Evolutionary conservation across 2,888 invertebrate genomes (phyloP).

Genomic region (Antheraea assamensis): DNA sequence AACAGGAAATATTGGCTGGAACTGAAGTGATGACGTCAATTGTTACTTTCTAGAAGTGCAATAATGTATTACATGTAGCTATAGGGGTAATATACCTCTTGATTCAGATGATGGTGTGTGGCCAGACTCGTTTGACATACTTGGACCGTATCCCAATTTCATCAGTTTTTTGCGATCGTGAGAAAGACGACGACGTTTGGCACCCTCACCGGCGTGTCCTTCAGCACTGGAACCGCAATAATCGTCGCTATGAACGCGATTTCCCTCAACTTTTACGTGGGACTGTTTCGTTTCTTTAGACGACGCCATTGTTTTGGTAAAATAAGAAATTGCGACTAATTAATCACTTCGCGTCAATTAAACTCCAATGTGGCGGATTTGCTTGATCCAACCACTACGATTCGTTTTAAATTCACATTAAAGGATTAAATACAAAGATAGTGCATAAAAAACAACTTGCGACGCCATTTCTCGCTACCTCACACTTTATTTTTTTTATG

Average conservation of each 20-base stretch:
- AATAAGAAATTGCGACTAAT: constrained; percentile 58
- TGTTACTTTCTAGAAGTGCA: constrained; percentile 26
- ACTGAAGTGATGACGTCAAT: constrained; percentile 25
- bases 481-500: constrained; percentile 60
- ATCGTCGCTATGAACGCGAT: constrained; percentile 60
- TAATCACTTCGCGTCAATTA: constrained; percentile 62
- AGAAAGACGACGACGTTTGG: constrained; percentile 72
- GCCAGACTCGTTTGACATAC: constrained; percentile 70
- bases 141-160: constrained; percentile 74
- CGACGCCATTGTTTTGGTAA: constrained; percentile 79
- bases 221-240: constrained; percentile 57
- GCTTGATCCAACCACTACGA: constrained; percentile 49
- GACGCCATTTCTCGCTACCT: constrained; percentile 79
- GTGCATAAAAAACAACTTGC: constrained; percentile 78
- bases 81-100: constrained; percentile 62
- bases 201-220: constrained; percentile 67
- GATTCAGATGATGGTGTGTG: constrained; percentile 59
- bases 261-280: constrained; percentile 75
- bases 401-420: constrained; percentile 47
- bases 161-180: constrained; percentile 74
- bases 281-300: constrained; percentile 70
- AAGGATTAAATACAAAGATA: constrained; percentile 67
- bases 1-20: constrained; percentile 29
- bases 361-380: constrained; percentile 52
- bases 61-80: constrained; percentile 33